Evolutionary conservation across 2,888 invertebrate genomes (phyloP).

Genomic region (Cerastoderma edule): DNA sequence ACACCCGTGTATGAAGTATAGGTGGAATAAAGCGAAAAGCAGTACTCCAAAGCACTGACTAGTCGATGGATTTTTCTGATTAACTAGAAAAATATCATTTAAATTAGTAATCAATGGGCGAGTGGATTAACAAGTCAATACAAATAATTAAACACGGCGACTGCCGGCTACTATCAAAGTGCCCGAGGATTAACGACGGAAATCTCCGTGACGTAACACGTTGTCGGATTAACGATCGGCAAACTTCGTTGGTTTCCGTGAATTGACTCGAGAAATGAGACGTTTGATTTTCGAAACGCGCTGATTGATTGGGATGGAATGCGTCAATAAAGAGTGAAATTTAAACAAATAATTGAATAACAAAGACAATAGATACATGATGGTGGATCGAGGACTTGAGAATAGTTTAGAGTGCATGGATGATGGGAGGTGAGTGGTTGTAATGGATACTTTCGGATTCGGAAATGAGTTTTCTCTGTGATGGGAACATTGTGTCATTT

Average conservation of each 20-base stretch:
- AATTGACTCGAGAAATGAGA: conserved; percentile 13
- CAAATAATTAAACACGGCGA: conserved; percentile 56
- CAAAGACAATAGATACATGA: background rate
- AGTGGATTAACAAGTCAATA: conserved; percentile 55
- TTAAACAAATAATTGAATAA: background rate
- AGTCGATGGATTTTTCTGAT: conserved; percentile 14
- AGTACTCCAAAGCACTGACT: conserved; percentile 22
- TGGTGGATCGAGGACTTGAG: background rate
- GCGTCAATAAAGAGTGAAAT: background rate
- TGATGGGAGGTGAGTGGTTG: background rate
- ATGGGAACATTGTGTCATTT: too few relatives aligned
- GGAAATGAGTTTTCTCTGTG: too few relatives aligned
- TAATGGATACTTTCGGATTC: too few relatives aligned
- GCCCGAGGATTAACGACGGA: conserved; percentile 51
- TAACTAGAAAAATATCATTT: conserved; percentile 13
- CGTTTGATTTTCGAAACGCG: too few relatives aligned
- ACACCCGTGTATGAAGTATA: too few relatives aligned
- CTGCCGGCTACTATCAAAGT: conserved; percentile 49
- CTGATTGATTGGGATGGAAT: too few relatives aligned
- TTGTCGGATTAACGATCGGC: conserved; percentile 46
- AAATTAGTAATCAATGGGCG: conserved; percentile 33
- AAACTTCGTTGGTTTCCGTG: conserved; percentile 33
- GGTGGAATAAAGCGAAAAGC: conserved; percentile 2
- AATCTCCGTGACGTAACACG: conserved; percentile 60
- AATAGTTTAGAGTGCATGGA: background rate